These are phyloP conservation scores for Orycteropus afer DNA, from an alignment of 2,113 vertebrate genomes.

Conservation along the genomic window DNA sequence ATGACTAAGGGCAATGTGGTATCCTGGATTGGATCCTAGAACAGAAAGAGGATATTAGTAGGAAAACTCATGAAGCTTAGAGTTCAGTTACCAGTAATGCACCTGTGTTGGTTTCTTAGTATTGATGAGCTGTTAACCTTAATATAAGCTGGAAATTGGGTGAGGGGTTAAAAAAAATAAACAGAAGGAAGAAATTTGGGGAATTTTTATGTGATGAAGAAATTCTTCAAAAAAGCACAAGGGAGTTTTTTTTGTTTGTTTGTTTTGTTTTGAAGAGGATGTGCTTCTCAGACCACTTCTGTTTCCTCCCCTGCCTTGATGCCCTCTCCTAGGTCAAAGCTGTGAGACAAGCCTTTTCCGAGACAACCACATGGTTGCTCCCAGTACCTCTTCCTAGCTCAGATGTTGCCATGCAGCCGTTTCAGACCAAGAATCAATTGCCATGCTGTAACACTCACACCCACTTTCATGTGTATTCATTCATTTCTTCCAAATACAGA, in stretches of 20 bases:
- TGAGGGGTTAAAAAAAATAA: conserved; percentile 43
- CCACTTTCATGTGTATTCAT: background rate
- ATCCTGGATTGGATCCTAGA: background rate
- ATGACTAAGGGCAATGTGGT: background rate
- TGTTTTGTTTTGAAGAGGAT: conserved; percentile 53
- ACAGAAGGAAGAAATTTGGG: conserved; percentile 8
- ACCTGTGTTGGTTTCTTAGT: background rate
- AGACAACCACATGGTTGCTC: background rate
- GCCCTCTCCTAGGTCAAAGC: conserved; percentile 37
- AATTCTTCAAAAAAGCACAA: conserved; percentile 39
- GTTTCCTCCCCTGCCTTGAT: conserved; percentile 46
- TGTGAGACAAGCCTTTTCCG: conserved; percentile 18
- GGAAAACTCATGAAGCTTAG: background rate
- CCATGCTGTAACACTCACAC: background rate
- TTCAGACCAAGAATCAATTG: background rate
- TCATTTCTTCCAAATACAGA: background rate
- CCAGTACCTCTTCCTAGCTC: background rate
- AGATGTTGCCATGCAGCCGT: conserved; percentile 40
- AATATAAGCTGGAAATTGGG: background rate
- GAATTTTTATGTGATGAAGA: conserved; percentile 49
- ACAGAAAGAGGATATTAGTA: background rate
- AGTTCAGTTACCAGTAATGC: background rate
- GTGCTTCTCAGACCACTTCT: conserved; percentile 62
- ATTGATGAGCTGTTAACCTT: background rate
- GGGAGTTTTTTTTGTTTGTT: background rate